Percentiles rank a stretch among this genome's conserved stretches.
Evolutionary conservation across 2,797 vertebrate species (phyloP).

Genomic region (Hydrolagus colliei): DNA sequence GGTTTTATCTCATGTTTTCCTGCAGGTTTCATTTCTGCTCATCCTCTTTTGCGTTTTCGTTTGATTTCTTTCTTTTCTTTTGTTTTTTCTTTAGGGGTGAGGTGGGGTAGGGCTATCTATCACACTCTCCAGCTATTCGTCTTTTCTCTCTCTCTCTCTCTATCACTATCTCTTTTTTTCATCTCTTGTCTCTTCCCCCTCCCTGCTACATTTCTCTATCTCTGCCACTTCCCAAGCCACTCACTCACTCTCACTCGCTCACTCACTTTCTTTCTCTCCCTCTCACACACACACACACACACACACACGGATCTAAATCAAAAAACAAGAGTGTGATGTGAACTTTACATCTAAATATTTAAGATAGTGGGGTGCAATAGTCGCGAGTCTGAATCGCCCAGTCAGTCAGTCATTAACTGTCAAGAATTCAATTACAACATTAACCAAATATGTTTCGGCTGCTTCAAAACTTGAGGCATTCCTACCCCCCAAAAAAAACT

Average conservation of each 20-base stretch:
- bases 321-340: constrained; percentile 63
- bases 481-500: not conserved
- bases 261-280: constrained; percentile 42
- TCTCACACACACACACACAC: not conserved
- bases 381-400: constrained; percentile 64
- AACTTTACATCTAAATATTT: constrained; percentile 70
- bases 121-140: constrained; percentile 42
- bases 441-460: constrained; percentile 58
- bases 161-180: constrained; percentile 45
- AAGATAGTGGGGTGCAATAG: constrained; percentile 53
- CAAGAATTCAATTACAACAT: constrained; percentile 65
- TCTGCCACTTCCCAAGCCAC: not conserved
- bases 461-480: constrained; percentile 45
- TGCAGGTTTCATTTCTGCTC: too few relatives aligned
- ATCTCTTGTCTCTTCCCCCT: constrained; percentile 38
- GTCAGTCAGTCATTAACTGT: constrained; percentile 64
- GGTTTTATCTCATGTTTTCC: too few relatives aligned
- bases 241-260: constrained; percentile 26
- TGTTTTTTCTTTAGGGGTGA: not conserved
- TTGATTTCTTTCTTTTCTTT: too few relatives aligned
- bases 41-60: too few relatives aligned
- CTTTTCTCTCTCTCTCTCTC: constrained; percentile 39
- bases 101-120: not conserved
- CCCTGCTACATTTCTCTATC: constrained; percentile 45
- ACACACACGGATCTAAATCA: constrained; percentile 46